Percentiles rank a stretch among this genome's conserved stretches.
Evolutionary conservation across 2,797 vertebrate genomes (phyloP).

Genomic region (Salmo trutta): DNA sequence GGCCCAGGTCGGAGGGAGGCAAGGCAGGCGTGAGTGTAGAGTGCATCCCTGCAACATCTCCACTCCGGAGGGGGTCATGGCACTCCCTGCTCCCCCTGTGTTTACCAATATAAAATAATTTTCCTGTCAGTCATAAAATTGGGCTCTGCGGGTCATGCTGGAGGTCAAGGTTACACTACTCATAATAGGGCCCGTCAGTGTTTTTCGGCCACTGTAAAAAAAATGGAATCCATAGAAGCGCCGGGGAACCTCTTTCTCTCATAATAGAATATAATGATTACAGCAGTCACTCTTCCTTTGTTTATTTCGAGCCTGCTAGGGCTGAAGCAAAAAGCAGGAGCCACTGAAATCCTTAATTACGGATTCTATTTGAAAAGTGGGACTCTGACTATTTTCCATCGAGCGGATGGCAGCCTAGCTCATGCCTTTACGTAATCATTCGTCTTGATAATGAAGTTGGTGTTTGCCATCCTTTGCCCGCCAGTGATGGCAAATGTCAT

Average conservation of each 20-base stretch:
- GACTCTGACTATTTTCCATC: constrained; percentile 35
- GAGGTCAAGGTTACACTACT: constrained; percentile 25
- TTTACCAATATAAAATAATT: constrained; percentile 20
- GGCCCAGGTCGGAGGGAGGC: constrained; percentile 23
- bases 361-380: constrained; percentile 44
- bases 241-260: neutral
- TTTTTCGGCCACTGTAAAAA: neutral
- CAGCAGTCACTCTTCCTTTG: neutral
- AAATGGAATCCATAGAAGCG: neutral
- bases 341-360: constrained; percentile 59
- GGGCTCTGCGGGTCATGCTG: neutral
- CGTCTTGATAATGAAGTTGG: constrained; percentile 61
- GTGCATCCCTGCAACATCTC: neutral
- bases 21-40: neutral
- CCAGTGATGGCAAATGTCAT: constrained; percentile 68
- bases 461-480: constrained; percentile 43
- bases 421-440: constrained; percentile 56
- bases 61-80: constrained; percentile 12
- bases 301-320: neutral
- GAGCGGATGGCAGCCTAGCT: constrained; percentile 51
- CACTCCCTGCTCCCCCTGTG: neutral
- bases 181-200: neutral
- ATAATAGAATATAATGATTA: neutral
- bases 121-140: constrained; percentile 18
- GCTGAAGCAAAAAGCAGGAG: constrained; percentile 31